Base-by-base conservation (phyloP, 2,888 invertebrate genomes). In the Schrankia costaestrigalis region DNA sequence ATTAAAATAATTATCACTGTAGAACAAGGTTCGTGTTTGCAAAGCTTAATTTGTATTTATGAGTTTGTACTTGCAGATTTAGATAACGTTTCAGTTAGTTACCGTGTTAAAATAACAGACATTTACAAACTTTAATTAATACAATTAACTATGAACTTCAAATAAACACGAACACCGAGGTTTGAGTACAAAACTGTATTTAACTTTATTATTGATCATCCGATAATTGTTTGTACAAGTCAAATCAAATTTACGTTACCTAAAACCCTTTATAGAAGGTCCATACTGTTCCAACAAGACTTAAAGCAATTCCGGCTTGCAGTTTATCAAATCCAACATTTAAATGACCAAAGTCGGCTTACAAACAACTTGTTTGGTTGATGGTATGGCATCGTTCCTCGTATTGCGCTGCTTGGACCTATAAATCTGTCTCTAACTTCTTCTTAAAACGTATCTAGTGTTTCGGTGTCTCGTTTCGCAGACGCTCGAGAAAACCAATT, bases 401-500 rank as follows among this genome's bases (percentile, higher is more conserved):
- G 69, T 71, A 77, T 72, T 80, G 75, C 65, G 58, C 78, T 73
- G 74, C 66, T 74, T 61, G 63, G 58, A 69, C 71, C 81, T 71
- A 85, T 85, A 85, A 85, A 85, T 85, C 81, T 83, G 79, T 79
- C 80, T 66, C 70, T 75, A 83, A 85, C 72, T 83, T 82, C 66
- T 78, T 76, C 78, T 78, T 80, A 80, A 81, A 77, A 66, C 68
- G 72, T 72, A 71, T 77, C 78, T 69, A 76, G 76, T 82, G 80
- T 82, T 79, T 72, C 72, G 63, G 59, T 56, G 66, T 64, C 65
- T 63, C 69, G 63, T 67, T 55, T 61, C 57, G 51, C 68, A 72
- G 72, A 69, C 73, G 71, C 71, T 68, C 72, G 74, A 66, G 73
- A 77, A 82, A 84, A 82, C 77, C 83, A 82, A 84, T 85, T 80